Conservation (phyloP, 2,888 invertebrate genomes). For the Dynastes grantii region DNA sequence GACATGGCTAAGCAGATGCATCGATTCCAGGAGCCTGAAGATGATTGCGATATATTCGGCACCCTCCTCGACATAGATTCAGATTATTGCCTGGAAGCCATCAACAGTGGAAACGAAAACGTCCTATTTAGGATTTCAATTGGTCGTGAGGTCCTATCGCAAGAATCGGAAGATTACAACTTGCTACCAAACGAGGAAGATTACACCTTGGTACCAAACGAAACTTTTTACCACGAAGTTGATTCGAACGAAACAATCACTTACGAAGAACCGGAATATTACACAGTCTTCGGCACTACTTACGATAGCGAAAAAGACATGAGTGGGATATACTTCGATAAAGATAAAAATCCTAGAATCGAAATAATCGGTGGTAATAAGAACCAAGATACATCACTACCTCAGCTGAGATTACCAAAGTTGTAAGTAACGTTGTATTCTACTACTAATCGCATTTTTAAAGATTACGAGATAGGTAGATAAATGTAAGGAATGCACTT, state of each 20-base stretch:
- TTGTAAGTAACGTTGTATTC: constrained; percentile 9
- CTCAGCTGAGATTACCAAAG: constrained; percentile 15
- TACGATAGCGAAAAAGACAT: constrained; percentile 26
- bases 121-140: constrained; percentile 29
- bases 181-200: not conserved
- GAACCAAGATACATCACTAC: not conserved
- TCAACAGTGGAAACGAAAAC: constrained; percentile 23
- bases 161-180: not conserved
- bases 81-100: constrained; percentile 27
- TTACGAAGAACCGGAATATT: constrained; percentile 33
- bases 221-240: not conserved
- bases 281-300: not conserved
- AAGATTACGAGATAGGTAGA: not conserved
- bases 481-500: not conserved
- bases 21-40: constrained; percentile 11
- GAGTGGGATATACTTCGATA: constrained; percentile 36
- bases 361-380: constrained; percentile 26
- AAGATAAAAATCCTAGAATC: constrained; percentile 35
- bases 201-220: too few relatives aligned
- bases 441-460: not conserved
- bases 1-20: constrained; percentile 10
- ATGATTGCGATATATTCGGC: constrained; percentile 31
- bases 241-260: not conserved
- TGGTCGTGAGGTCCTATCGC: constrained; percentile 24
- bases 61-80: constrained; percentile 28